Base-by-base conservation (phyloP, 2,888 invertebrate species). In the Chloroclystis v-ata region DNA sequence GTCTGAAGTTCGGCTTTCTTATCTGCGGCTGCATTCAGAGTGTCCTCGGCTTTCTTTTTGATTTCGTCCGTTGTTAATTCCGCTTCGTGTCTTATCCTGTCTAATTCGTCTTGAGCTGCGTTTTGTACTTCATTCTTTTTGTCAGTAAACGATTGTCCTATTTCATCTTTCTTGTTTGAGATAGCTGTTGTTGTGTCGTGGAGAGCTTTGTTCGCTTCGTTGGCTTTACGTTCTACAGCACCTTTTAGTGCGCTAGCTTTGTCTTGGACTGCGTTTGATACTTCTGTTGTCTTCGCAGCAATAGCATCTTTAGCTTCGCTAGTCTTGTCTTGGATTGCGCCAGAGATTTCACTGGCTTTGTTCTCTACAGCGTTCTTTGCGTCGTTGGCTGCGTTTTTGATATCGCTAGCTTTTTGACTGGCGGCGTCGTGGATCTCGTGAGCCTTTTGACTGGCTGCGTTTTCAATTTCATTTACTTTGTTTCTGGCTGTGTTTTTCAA, bases 61-160 rank as follows among this genome's bases (percentile, higher is more conserved):
- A 87, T 86, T 61, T 85, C 74, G n/a, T 87, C 82, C 0, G 86
- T 84, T 0, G 86, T 75, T 24, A 71, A 61, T 69, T 84, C 81
- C 2, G 86, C 86, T 57, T 87, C 84, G 56, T 80, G 74, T 48
- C 78, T 74, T 77, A 87, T 84, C 62, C 77, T 78, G 32, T 79
- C 80, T 13, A 86, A 48, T 65, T 86, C 74, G n/a, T 63, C 72
- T 61, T 76, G 65, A 33, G 81, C 59, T 35, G 69, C 63, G 35
- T 67, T 65, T 57, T 68, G 72, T 47, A 75, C 56, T 59, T 75
- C 71, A 24, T 78, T 75, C 57, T 79, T 82, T 37, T 73, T 75
- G 45, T 75, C 60, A 37, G 67, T 60, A 9, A 75, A 57, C 13
- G 59, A 59, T 32, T 70, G 60, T 59, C 67, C 67, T 2, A 73